phyloP scores from a whole-genome alignment of 2,888 invertebrate species.

The Orthosia cruda region DNA sequence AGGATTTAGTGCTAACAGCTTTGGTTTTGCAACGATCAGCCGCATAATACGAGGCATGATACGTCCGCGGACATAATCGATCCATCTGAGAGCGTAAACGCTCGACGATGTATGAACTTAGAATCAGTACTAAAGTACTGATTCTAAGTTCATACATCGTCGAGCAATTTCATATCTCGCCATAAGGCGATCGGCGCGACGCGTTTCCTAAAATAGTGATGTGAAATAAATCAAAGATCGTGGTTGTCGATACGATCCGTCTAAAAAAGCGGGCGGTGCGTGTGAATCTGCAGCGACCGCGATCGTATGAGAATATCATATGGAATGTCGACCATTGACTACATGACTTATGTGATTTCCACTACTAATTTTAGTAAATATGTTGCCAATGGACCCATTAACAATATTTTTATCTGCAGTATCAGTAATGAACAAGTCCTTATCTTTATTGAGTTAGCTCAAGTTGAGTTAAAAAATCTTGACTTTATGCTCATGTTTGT shows the following conservation, averaged over 20 bases:
- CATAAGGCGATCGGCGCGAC: constrained; percentile 86
- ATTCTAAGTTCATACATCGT: constrained; percentile 81
- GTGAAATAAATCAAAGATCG: constrained; percentile 90
- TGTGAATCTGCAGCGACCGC: constrained; percentile 88
- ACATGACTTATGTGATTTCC: constrained; percentile 78
- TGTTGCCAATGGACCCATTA: constrained; percentile 64
- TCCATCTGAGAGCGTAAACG: constrained; percentile 78
- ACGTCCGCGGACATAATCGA: constrained; percentile 75
- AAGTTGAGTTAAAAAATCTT: constrained; percentile 55
- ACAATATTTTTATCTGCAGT: constrained; percentile 66
- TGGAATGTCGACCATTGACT: constrained; percentile 79
- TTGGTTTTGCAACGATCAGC: constrained; percentile 74
- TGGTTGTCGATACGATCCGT: constrained; percentile 82
- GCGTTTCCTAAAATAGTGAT: constrained; percentile 91
- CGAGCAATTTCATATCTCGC: constrained; percentile 89
- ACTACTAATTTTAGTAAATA: constrained; percentile 76
- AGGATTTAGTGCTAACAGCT: constrained; percentile 65
- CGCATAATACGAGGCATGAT: constrained; percentile 74
- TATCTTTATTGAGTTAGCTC: constrained; percentile 53
- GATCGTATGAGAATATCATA: constrained; percentile 86
- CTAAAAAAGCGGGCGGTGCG: constrained; percentile 85
- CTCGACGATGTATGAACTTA: too few relatives aligned
- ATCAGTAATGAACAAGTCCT: constrained; percentile 62
- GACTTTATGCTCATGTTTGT: constrained; percentile 53
- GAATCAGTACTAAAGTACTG: too few relatives aligned